Percentiles rank a stretch among this genome's conserved stretches.
These are phyloP conservation scores for Henricia sp. DNA, from an alignment of 53 echinoderm and acorn worm genomes.

Conservation along the genomic window DNA sequence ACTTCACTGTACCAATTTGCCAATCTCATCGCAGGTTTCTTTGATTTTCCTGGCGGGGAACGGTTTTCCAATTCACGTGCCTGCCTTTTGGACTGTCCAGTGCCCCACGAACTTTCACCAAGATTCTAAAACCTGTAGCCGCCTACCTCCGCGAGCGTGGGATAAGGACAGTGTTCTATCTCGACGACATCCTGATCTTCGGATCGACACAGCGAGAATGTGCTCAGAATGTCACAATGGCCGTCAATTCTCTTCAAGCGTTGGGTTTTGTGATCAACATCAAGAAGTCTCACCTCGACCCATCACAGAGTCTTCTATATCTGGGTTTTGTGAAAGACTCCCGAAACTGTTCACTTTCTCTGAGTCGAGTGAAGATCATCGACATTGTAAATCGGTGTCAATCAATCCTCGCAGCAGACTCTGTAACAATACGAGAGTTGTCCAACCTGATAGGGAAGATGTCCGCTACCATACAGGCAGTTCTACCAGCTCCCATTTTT, in stretches of 20 bases:
- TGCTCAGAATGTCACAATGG: no score
- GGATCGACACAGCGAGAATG: not conserved
- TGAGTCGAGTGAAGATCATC: not conserved
- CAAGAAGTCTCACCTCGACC: no score
- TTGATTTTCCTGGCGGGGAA: no score
- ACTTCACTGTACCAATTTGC: no score
- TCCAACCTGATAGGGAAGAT: not conserved
- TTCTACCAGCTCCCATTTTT: not conserved
- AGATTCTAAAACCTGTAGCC: not conserved
- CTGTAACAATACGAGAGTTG: not conserved
- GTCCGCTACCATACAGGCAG: not conserved
- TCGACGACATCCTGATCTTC: not conserved
- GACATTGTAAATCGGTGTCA: not conserved
- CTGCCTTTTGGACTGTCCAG: no score
- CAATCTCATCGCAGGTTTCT: no score
- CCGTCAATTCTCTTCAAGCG: no score
- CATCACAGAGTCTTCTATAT: not conserved
- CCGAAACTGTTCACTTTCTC: not conserved
- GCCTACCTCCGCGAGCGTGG: not conserved
- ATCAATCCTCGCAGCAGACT: not conserved
- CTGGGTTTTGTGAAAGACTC: not conserved
- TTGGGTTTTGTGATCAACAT: no score
- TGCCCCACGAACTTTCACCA: no score
- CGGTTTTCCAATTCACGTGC: no score
- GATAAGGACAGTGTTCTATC: no score